Conservation (phyloP, 2,888 invertebrate genomes). For the Rhingia campestris region DNA sequence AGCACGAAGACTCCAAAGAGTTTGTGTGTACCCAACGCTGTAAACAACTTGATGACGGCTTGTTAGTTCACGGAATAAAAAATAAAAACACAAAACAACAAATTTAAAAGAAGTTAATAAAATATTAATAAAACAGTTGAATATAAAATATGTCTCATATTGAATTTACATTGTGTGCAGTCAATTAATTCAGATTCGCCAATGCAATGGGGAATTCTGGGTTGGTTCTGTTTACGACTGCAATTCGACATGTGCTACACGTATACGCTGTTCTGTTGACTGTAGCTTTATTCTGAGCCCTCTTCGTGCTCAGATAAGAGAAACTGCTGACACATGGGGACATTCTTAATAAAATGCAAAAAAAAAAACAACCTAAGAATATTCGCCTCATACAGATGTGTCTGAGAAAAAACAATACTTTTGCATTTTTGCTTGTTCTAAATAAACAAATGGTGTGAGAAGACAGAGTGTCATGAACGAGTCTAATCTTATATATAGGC, state of each 20-base stretch:
- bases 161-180: conserved; percentile 33
- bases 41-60: conserved; percentile 18
- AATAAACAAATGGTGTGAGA: conserved; percentile 39
- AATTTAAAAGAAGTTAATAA: not conserved
- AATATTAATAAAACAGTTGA: not conserved
- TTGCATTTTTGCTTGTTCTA: conserved; percentile 21
- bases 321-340: conserved; percentile 59
- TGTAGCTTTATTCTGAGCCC: conserved; percentile 30
- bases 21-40: conserved; percentile 1
- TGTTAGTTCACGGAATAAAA: conserved; percentile 2
- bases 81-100: not conserved
- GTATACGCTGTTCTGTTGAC: conserved; percentile 13
- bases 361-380: conserved; percentile 39
- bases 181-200: conserved; percentile 63
- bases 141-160: not conserved
- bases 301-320: conserved; percentile 45
- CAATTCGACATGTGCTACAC: conserved; percentile 66
- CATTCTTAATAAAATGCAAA: conserved; percentile 56
- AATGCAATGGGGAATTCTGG: conserved; percentile 22
- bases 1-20: conserved; percentile 16
- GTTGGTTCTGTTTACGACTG: conserved; percentile 63
- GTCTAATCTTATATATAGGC: not conserved
- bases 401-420: conserved; percentile 44
- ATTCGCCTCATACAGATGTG: conserved; percentile 48
- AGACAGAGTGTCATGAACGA: conserved; percentile 26